Evolutionary conservation across 2,888 invertebrate species (phyloP).

Genomic region (Halictus quadricinctus): DNA sequence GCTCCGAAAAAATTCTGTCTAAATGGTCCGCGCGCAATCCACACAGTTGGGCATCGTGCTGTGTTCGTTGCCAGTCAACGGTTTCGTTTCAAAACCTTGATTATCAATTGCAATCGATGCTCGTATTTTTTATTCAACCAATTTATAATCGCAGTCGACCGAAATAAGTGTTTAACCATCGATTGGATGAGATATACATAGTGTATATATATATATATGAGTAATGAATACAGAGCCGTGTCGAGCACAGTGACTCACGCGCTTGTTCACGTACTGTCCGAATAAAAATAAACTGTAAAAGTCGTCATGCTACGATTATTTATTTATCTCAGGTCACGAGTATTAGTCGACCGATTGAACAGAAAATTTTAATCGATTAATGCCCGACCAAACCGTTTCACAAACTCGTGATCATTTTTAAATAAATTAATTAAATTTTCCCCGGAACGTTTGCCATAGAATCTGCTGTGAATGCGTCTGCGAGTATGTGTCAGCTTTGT

Average conservation of each 20-base stretch:
- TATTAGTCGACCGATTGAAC: not conserved
- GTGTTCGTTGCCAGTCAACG: not conserved
- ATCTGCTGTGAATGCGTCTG: not conserved
- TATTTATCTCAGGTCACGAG: not conserved
- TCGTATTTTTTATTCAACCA: not conserved
- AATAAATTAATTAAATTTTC: not conserved
- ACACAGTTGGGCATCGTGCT: not conserved
- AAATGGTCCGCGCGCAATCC: not conserved
- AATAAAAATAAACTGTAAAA: not conserved
- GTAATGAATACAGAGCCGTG: too few relatives aligned
- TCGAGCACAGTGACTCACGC: too few relatives aligned
- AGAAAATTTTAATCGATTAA: not conserved
- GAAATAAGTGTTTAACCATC: slow-evolving; percentile 3
- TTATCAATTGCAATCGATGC: not conserved
- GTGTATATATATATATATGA: not conserved
- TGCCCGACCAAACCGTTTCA: not conserved
- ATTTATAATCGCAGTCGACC: not conserved
- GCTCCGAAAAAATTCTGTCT: not conserved
- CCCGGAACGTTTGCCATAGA: not conserved
- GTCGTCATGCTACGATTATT: not conserved
- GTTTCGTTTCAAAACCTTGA: not conserved
- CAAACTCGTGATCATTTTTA: not conserved
- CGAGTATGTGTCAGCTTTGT: not conserved
- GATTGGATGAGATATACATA: not conserved
- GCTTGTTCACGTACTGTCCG: not conserved